These are phyloP conservation scores for Fulmarus glacialis DNA, from an alignment of 2,113 vertebrate species.

Conservation along the genomic window DNA sequence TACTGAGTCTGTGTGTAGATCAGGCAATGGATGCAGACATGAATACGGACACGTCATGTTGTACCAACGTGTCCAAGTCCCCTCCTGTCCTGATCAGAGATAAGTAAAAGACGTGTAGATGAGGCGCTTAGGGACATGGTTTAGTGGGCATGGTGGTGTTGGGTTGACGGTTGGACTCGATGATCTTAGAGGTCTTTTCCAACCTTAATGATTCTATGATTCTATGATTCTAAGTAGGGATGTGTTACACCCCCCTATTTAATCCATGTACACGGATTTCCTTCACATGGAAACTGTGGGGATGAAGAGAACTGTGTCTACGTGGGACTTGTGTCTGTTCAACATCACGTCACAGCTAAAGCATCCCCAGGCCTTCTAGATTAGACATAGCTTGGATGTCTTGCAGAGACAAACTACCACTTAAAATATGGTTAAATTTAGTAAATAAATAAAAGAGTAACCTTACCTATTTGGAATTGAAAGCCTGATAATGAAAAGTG, in stretches of 20 bases:
- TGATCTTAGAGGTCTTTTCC: too few relatives aligned
- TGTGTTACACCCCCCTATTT: background rate
- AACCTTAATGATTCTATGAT: too few relatives aligned
- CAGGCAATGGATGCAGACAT: background rate
- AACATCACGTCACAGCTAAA: background rate
- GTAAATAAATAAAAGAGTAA: background rate
- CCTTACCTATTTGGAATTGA: background rate
- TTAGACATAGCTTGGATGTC: background rate
- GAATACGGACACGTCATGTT: rapidly evolving
- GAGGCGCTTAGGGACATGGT: too few relatives aligned
- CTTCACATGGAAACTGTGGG: background rate
- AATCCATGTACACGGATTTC: background rate
- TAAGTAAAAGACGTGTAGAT: too few relatives aligned
- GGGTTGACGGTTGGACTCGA: too few relatives aligned
- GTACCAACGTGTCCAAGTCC: background rate
- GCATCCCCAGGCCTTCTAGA: background rate
- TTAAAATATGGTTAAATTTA: background rate
- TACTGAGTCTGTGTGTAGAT: background rate
- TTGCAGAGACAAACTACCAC: background rate
- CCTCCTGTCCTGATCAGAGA: background rate
- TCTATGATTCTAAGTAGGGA: too few relatives aligned
- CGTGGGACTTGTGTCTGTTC: background rate
- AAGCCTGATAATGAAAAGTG: background rate
- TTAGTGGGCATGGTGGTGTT: too few relatives aligned
- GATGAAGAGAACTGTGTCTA: background rate